Percentiles rank a stretch among this genome's conserved stretches.
These are phyloP conservation scores for Delichon dasypus DNA, from an alignment of 2,797 vertebrate genomes.

Conservation along the genomic window DNA sequence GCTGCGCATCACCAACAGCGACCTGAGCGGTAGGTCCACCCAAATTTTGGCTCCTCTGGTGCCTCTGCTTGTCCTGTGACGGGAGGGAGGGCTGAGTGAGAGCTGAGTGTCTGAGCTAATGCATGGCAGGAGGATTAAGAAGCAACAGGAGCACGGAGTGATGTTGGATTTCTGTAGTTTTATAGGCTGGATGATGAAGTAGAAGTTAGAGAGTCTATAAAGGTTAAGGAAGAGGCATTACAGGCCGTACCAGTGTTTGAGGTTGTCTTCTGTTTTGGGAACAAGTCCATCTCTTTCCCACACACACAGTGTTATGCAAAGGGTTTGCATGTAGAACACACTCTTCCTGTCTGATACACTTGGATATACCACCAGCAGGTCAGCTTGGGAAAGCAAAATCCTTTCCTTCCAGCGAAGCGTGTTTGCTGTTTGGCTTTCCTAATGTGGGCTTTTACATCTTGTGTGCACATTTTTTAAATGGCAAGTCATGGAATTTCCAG, in stretches of 20 bases:
- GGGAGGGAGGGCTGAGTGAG: conserved; percentile 52
- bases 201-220: conserved; percentile 3
- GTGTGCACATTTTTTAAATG: conserved; percentile 65
- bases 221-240: conserved; percentile 39
- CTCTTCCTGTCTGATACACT: conserved; percentile 31
- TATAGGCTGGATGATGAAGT: conserved; percentile 15
- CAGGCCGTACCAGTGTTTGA: not conserved
- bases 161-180: conserved; percentile 35
- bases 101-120: conserved; percentile 48
- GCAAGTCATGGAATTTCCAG: conserved; percentile 63
- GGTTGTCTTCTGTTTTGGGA: conserved; percentile 53
- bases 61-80: conserved; percentile 34
- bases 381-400: conserved; percentile 25
- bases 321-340: conserved; percentile 50
- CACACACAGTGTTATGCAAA: not conserved
- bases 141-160: conserved; percentile 19
- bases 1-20: conserved; percentile 92
- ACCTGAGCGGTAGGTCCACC: conserved; percentile 92
- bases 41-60: not conserved
- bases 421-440: conserved; percentile 65
- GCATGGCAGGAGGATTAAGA: conserved; percentile 56
- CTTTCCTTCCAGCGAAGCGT: conserved; percentile 27
- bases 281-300: conserved; percentile 12
- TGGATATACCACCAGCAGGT: conserved; percentile 19
- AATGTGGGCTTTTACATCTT: conserved; percentile 62